Percentiles rank a stretch among this genome's conserved stretches.
Conservation (phyloP, 2,888 invertebrate species). For the Ganaspis brasiliensis region DNA sequence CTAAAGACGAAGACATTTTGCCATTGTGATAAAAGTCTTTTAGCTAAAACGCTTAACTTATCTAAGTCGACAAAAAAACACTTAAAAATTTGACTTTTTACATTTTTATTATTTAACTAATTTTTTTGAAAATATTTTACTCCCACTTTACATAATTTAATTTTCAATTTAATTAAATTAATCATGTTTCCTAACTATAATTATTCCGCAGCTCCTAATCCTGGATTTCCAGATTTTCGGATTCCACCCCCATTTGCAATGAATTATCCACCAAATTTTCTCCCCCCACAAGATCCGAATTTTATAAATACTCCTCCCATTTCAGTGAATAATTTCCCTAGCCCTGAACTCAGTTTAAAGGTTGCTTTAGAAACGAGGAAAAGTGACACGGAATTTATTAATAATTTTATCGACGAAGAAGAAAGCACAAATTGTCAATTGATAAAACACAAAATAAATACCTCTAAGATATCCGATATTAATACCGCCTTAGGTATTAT, state of each 20-base stretch:
- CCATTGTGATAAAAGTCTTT: slow-evolving; percentile 52
- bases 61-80: neutral
- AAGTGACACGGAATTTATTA: slow-evolving; percentile 66
- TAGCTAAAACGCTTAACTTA: neutral
- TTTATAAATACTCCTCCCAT: neutral
- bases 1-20: slow-evolving; percentile 70
- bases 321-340: slow-evolving; percentile 40
- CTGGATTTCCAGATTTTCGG: slow-evolving; percentile 13
- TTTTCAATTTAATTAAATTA: neutral
- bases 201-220: neutral
- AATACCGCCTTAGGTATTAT: slow-evolving; percentile 74
- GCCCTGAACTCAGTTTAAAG: slow-evolving; percentile 41
- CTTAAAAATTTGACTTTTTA: neutral
- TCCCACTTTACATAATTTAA: no score
- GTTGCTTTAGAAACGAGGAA: slow-evolving; percentile 61
- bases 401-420: slow-evolving; percentile 43
- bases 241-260: slow-evolving; percentile 10
- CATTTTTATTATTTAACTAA: neutral
- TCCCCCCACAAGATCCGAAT: slow-evolving; percentile 35
- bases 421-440: slow-evolving; percentile 12
- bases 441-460: slow-evolving; percentile 11
- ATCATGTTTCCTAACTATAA: slow-evolving; percentile 21
- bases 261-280: slow-evolving; percentile 46
- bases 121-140: no score
- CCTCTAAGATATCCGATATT: slow-evolving; percentile 76